Percentiles rank a stretch among this genome's conserved stretches.
phyloP scores from a whole-genome alignment of 2,888 invertebrate genomes.

The Ophion obscuratus region DNA sequence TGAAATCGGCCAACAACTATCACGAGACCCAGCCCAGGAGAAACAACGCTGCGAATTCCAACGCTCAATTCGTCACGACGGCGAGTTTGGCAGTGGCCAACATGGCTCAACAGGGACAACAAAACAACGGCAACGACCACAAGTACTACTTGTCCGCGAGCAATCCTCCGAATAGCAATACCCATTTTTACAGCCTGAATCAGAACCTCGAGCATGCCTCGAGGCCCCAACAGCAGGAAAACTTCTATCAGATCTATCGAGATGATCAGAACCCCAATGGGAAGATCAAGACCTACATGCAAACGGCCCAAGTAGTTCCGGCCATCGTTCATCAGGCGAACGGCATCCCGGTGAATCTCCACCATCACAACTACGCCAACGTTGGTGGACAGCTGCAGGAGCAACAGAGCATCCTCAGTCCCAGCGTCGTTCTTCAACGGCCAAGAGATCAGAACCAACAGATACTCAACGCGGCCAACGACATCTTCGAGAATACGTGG shows the following conservation, averaged over 20 bases:
- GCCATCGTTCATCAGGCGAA: slow-evolving; percentile 74
- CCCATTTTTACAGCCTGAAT: slow-evolving; percentile 66
- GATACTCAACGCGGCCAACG: slow-evolving; percentile 73
- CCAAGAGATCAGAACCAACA: slow-evolving; percentile 72
- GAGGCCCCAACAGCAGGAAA: slow-evolving; percentile 68
- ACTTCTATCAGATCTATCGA: slow-evolving; percentile 65
- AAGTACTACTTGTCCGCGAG: slow-evolving; percentile 23
- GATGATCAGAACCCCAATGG: slow-evolving; percentile 50
- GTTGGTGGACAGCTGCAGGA: slow-evolving; percentile 42
- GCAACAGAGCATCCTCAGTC: slow-evolving; percentile 40
- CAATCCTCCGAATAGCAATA: slow-evolving; percentile 50
- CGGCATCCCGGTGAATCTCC: slow-evolving; percentile 66
- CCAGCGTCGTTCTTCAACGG: slow-evolving; percentile 51
- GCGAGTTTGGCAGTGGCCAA: slow-evolving; percentile 77
- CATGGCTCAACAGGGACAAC: slow-evolving; percentile 55
- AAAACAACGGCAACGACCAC: slow-evolving; percentile 6
- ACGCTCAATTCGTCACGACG: slow-evolving; percentile 75
- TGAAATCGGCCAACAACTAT: slow-evolving; percentile 64
- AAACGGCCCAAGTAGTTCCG: slow-evolving; percentile 75
- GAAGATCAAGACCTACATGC: slow-evolving; percentile 66
- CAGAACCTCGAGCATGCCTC: slow-evolving; percentile 67
- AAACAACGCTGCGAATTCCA: slow-evolving; percentile 53
- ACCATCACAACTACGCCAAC: slow-evolving; percentile 70
- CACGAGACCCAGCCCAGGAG: slow-evolving; percentile 71
- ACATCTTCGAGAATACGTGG: slow-evolving; percentile 75